Evolutionary conservation across 2,113 vertebrate species (phyloP).

Genomic region (Motacilla alba): DNA sequence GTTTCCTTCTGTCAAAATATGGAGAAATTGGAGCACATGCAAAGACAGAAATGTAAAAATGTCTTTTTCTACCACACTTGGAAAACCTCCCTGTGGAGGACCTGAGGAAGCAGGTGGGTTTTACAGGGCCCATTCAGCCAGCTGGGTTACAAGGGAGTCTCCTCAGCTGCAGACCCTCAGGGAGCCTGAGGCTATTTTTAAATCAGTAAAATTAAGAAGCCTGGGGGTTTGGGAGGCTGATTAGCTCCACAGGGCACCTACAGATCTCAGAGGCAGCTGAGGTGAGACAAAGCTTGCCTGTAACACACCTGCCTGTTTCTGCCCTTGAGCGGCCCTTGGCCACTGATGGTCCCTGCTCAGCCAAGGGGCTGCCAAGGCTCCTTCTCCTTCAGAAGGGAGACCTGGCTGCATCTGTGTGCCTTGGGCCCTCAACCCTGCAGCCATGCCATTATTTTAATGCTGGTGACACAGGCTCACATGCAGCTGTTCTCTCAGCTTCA

Average conservation of each 20-base stretch:
- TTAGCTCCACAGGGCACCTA: neutral
- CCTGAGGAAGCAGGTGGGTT: neutral
- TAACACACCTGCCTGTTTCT: neutral
- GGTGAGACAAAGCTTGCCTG: neutral
- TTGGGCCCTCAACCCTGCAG: neutral
- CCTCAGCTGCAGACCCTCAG: neutral
- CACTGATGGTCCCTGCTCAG: neutral
- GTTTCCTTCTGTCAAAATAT: neutral
- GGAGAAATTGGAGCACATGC: accelerated
- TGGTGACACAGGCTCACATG: neutral
- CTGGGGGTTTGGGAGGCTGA: neutral
- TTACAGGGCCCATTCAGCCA: neutral
- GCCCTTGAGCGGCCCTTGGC: neutral
- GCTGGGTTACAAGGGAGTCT: neutral
- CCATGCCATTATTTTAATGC: neutral
- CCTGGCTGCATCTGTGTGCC: neutral
- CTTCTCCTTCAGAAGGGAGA: neutral
- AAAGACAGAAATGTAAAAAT: neutral
- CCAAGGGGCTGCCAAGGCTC: neutral
- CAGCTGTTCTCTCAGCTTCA: neutral
- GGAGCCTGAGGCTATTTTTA: neutral
- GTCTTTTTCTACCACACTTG: neutral
- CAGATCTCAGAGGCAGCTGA: neutral
- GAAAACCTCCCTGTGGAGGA: neutral
- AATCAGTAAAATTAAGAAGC: neutral